Percentiles rank a stretch among this genome's conserved stretches.
These are phyloP conservation scores for Hucho hucho DNA, from an alignment of 2,113 vertebrate genomes.

Conservation along the genomic window DNA sequence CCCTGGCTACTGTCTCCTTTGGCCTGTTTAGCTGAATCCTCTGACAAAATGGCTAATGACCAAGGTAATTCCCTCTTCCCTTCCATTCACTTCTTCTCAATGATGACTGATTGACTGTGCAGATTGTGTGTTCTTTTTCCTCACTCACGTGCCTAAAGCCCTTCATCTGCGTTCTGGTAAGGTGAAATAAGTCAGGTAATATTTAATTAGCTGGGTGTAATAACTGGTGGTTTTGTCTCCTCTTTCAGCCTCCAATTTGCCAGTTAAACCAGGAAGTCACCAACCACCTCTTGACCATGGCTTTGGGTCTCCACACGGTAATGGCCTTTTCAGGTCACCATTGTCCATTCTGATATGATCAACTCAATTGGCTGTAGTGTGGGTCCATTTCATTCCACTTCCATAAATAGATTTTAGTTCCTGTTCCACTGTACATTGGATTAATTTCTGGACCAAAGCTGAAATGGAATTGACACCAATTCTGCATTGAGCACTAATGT, in stretches of 20 bases:
- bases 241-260: conserved; percentile 80
- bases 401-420: no score
- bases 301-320: conserved; percentile 82
- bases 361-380: neutral
- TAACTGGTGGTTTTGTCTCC: neutral
- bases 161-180: neutral
- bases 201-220: neutral
- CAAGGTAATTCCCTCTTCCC: conserved; percentile 91
- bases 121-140: neutral
- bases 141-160: neutral
- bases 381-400: no score
- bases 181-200: neutral
- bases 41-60: conserved; percentile 99
- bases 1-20: conserved; percentile 68
- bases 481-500: no score
- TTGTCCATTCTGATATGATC: neutral
- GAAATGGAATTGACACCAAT: no score
- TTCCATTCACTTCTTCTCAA: conserved; percentile 51
- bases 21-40: conserved; percentile 93
- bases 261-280: conserved; percentile 79
- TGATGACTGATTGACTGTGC: conserved; percentile 36
- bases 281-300: conserved; percentile 67
- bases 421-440: no score
- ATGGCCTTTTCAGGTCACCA: conserved; percentile 28
- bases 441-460: no score